These are phyloP conservation scores for Aquatica leii DNA, from an alignment of 2,888 invertebrate genomes.

Conservation along the genomic window DNA sequence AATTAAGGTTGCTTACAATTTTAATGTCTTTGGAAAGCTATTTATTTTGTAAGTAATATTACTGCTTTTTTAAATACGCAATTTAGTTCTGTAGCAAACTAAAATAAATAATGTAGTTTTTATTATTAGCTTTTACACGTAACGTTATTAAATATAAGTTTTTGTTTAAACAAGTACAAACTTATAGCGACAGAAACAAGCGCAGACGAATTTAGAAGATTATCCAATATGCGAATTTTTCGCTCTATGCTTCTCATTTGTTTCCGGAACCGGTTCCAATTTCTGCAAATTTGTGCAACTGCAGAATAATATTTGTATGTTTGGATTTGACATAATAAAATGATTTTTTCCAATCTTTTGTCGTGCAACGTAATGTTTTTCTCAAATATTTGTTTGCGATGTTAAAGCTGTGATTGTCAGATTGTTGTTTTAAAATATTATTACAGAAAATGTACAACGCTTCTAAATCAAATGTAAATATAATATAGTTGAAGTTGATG, in stretches of 20 bases:
- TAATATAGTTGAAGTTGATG: conserved; percentile 2
- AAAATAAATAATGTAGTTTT: background rate
- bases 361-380: too few species aligned
- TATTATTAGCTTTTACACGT: too few species aligned
- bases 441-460: conserved; percentile 16
- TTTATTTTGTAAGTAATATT: too few species aligned
- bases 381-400: conserved; percentile 42
- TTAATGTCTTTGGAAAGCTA: too few species aligned
- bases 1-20: too few species aligned
- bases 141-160: conserved; percentile 12
- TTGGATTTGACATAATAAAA: conserved; percentile 52
- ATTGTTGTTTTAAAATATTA: conserved; percentile 26
- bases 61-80: too few species aligned
- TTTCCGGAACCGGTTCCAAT: conserved; percentile 45
- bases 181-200: conserved; percentile 39
- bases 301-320: conserved; percentile 51
- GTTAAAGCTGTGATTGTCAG: conserved; percentile 26
- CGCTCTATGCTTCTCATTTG: conserved; percentile 47
- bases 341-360: conserved; percentile 48
- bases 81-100: too few species aligned
- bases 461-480: conserved; percentile 8
- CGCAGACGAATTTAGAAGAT: conserved; percentile 43
- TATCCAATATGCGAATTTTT: conserved; percentile 54
- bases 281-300: conserved; percentile 45
- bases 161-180: conserved; percentile 14